phyloP scores from a whole-genome alignment of 37 sponge, comb jelly and placozoan species.

The Dysidea cf. avara region DNA sequence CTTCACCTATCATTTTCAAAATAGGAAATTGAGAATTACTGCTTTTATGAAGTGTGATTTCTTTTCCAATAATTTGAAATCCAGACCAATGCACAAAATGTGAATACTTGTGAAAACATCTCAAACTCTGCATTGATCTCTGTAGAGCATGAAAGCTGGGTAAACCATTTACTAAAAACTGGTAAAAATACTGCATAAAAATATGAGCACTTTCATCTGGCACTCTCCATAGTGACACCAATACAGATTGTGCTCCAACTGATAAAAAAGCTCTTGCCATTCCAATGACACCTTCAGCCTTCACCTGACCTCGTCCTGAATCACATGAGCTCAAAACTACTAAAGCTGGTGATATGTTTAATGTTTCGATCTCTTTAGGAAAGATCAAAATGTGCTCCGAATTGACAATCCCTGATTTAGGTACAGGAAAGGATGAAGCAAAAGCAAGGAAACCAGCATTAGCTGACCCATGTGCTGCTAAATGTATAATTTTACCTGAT shows the following conservation, averaged over 20 bases:
- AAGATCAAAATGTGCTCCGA: slow-evolving; percentile 45
- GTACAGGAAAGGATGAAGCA: slow-evolving; percentile 4
- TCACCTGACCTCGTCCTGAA: slow-evolving; percentile 55
- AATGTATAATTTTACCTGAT: slow-evolving; percentile 56
- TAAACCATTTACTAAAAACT: slow-evolving; percentile 63
- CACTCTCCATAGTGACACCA: slow-evolving; percentile 75
- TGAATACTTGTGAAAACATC: slow-evolving; percentile 65
- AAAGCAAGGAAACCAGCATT: slow-evolving; percentile 65
- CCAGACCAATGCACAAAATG: slow-evolving; percentile 77
- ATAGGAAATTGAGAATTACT: neutral
- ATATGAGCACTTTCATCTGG: slow-evolving; percentile 74
- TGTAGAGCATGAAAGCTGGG: slow-evolving; percentile 55
- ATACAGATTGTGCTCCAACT: slow-evolving; percentile 80
- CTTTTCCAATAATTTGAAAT: slow-evolving; percentile 77
- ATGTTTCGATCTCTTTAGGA: slow-evolving; percentile 63
- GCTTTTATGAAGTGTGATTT: slow-evolving; percentile 31
- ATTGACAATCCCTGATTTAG: neutral
- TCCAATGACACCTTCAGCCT: slow-evolving; percentile 79
- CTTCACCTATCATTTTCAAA: no score
- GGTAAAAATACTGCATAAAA: slow-evolving; percentile 87
- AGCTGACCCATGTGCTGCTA: slow-evolving; percentile 72
- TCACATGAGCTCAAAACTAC: slow-evolving; percentile 82
- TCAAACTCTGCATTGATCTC: slow-evolving; percentile 65
- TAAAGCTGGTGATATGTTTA: slow-evolving; percentile 60
- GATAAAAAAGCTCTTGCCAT: slow-evolving; percentile 78